Percentiles rank a stretch among this genome's conserved stretches.
Evolutionary conservation across 2,888 invertebrate genomes (phyloP).

Genomic region (Drosophila prostipennis): DNA sequence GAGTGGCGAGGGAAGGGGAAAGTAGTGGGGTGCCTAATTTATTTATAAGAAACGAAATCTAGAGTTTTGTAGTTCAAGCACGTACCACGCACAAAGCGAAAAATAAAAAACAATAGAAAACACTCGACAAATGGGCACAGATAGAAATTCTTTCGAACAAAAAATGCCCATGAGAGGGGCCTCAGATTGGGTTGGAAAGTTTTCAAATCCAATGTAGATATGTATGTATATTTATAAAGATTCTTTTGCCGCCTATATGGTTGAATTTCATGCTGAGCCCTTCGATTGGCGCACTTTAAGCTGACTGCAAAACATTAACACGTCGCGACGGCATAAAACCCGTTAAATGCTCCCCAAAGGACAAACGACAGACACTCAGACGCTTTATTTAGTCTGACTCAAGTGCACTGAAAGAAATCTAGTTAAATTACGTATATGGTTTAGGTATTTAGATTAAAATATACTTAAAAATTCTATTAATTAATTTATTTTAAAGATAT

Average conservation of each 20-base stretch:
- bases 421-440: no score
- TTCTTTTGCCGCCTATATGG: slow-evolving; percentile 3
- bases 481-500: no score
- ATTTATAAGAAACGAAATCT: slow-evolving; percentile 54
- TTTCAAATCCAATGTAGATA: slow-evolving; percentile 35
- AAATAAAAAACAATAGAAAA: slow-evolving; percentile 39
- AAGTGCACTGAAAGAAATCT: slow-evolving; percentile 1
- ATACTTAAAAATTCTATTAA: no score
- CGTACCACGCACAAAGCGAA: slow-evolving; percentile 66
- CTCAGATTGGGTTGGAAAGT: slow-evolving; percentile 27
- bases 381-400: slow-evolving; percentile 45
- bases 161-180: slow-evolving; percentile 52
- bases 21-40: slow-evolving; percentile 26
- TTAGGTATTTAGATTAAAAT: no score
- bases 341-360: slow-evolving; percentile 55
- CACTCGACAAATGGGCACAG: slow-evolving; percentile 67
- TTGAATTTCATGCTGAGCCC: slow-evolving; percentile 26
- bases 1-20: slow-evolving; percentile 34
- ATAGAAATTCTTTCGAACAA: slow-evolving; percentile 56
- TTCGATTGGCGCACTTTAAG: slow-evolving; percentile 32
- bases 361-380: slow-evolving; percentile 42
- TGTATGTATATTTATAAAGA: background rate
- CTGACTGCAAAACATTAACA: slow-evolving; percentile 54
- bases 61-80: slow-evolving; percentile 73
- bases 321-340: slow-evolving; percentile 63